These are phyloP conservation scores for Sinonovacula constricta DNA, from an alignment of 1,140 invertebrate genomes.

Conservation along the genomic window DNA sequence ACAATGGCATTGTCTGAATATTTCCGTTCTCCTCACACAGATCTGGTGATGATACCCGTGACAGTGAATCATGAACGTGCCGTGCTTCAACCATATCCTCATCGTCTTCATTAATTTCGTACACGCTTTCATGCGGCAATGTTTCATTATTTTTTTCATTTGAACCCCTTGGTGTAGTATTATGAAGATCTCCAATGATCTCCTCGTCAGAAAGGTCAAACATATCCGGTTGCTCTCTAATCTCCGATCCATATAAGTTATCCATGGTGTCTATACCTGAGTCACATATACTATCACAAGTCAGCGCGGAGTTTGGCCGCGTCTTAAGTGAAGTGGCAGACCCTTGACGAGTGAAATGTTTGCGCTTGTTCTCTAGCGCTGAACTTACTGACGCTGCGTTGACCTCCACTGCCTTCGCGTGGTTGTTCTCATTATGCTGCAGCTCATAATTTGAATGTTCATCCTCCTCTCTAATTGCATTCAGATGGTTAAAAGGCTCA, in stretches of 20 bases:
- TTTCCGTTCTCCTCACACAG: slow-evolving; percentile 13
- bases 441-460: slow-evolving; percentile 36
- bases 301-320: background rate
- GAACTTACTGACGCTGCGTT: background rate
- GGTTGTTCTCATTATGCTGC: background rate
- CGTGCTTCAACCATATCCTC: slow-evolving; percentile 40
- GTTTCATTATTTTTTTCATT: background rate
- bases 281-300: slow-evolving; percentile 40
- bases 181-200: background rate
- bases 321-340: slow-evolving; percentile 45
- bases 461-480: slow-evolving; percentile 39
- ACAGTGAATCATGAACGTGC: slow-evolving; percentile 41
- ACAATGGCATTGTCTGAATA: slow-evolving; percentile 7
- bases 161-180: background rate
- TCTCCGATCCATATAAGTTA: slow-evolving; percentile 36
- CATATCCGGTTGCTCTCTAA: slow-evolving; percentile 32
- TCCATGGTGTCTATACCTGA: slow-evolving; percentile 45
- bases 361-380: slow-evolving; percentile 30
- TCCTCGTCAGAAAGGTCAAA: slow-evolving; percentile 41
- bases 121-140: slow-evolving; percentile 5
- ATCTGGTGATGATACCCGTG: slow-evolving; percentile 36
- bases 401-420: background rate
- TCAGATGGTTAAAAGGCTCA: slow-evolving; percentile 4
- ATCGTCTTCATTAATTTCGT: slow-evolving; percentile 35
- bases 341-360: slow-evolving; percentile 39